Percentiles rank a stretch among this genome's conserved stretches.
Conservation (phyloP, 2,113 vertebrate species). For the Callithrix jacchus region DNA sequence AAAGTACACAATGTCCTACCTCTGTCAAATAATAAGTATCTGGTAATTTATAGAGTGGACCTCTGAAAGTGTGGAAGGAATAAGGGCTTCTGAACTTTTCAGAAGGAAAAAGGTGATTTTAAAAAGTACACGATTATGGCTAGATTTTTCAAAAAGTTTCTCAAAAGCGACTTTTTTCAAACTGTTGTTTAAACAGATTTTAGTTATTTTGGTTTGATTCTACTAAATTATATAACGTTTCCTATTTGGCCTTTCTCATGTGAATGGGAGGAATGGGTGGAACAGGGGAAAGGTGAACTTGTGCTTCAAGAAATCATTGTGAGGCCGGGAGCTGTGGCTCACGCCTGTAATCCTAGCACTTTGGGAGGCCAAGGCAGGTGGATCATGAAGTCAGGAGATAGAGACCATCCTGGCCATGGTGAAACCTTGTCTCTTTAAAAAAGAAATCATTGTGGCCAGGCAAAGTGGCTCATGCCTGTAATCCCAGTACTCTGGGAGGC, state of each 20-base stretch:
- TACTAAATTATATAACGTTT: background rate
- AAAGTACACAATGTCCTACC: background rate
- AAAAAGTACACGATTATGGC: background rate
- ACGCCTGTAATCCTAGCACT: no score
- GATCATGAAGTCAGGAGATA: no score
- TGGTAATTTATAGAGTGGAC: background rate
- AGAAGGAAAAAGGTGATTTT: background rate
- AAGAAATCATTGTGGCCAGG: no score
- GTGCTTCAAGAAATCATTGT: slow-evolving; percentile 40
- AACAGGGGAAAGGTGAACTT: slow-evolving; percentile 66
- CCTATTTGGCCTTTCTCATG: slow-evolving; percentile 48
- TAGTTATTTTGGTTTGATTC: slow-evolving; percentile 15
- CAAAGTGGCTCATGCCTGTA: no score
- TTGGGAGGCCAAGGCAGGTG: no score
- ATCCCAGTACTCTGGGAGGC: no score
- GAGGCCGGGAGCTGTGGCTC: no score
- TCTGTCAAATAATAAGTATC: background rate
- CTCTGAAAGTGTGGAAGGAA: background rate
- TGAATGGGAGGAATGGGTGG: slow-evolving; percentile 68
- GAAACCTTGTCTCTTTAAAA: no score
- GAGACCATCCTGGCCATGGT: no score
- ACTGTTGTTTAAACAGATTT: background rate
- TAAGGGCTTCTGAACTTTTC: background rate
- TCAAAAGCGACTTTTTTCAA: background rate
- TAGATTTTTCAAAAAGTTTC: background rate